These are phyloP conservation scores for Xestia c-nigrum DNA, from an alignment of 2,888 invertebrate species.

Conservation along the genomic window DNA sequence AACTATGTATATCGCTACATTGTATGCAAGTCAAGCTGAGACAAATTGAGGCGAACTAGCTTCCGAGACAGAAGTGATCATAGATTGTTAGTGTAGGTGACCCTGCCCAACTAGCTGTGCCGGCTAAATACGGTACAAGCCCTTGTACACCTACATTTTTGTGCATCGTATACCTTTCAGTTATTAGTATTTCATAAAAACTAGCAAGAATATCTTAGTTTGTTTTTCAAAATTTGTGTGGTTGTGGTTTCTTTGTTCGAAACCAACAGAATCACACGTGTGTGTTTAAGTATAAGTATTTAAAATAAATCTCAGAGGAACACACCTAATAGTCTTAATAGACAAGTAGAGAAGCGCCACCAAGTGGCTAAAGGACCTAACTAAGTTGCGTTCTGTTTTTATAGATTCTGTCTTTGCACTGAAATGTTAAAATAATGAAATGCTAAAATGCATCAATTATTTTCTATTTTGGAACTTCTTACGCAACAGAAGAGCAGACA, in stretches of 20 bases:
- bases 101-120: not conserved
- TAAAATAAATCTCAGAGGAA: too few species aligned
- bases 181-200: not conserved
- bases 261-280: too few species aligned
- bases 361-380: too few species aligned
- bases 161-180: not conserved
- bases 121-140: not conserved
- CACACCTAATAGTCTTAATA: too few species aligned
- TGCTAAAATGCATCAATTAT: not conserved
- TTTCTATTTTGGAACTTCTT: not conserved
- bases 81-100: not conserved
- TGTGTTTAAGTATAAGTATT: too few species aligned
- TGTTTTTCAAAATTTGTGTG: not conserved
- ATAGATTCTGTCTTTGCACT: not conserved
- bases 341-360: too few species aligned
- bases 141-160: not conserved
- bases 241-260: too few species aligned
- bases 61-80: not conserved
- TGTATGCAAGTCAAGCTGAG: constrained; percentile 5
- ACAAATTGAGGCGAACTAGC: constrained; percentile 20
- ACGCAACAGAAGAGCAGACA: not conserved
- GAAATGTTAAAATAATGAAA: not conserved
- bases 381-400: too few species aligned
- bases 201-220: not conserved
- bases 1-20: not conserved